Evolutionary conservation across 2,113 vertebrate species (phyloP).

Genomic region (Empidonax alnorum): DNA sequence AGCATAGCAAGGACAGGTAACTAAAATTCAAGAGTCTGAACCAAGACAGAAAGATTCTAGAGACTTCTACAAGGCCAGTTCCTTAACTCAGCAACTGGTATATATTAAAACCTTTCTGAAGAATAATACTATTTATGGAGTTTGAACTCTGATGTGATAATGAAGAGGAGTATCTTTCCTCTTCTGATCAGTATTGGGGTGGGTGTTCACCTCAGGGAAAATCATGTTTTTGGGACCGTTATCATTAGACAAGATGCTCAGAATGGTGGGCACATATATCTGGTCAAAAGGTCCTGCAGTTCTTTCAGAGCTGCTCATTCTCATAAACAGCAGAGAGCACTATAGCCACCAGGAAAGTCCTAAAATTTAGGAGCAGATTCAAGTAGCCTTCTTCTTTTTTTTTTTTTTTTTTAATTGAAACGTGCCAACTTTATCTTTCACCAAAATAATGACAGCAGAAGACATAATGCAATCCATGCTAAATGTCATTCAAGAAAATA

Average conservation of each 20-base stretch:
- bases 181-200: neutral
- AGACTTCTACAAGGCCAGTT: neutral
- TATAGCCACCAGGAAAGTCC: neutral
- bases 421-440: neutral
- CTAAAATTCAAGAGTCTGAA: neutral
- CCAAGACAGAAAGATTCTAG: neutral
- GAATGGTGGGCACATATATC: rapidly evolving
- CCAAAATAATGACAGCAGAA: neutral
- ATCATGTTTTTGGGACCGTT: neutral
- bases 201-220: neutral
- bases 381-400: neutral
- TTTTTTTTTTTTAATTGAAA: neutral
- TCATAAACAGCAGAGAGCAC: neutral
- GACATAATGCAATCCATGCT: neutral
- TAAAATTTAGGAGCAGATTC: neutral
- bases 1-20: neutral
- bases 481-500: neutral
- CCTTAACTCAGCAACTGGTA: rapidly evolving
- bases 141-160: neutral
- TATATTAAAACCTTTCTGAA: neutral
- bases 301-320: neutral
- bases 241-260: neutral
- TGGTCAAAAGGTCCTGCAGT: neutral
- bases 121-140: neutral
- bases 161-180: neutral